Conservation (phyloP, 2,888 invertebrate genomes). For the Lamproptera curius region DNA sequence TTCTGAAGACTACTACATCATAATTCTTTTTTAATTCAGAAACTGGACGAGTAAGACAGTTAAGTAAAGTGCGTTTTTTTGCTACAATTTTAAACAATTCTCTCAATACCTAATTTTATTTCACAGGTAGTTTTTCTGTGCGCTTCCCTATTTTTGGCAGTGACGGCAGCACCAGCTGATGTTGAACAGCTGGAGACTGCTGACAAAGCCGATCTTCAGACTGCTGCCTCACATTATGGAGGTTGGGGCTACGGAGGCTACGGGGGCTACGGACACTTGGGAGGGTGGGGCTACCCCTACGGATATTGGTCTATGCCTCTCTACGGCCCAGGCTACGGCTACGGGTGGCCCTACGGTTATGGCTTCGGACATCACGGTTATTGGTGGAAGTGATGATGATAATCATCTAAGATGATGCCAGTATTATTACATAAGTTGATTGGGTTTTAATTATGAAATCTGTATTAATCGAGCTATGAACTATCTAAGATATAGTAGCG, state of each 20-base stretch:
- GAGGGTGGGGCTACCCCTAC: constrained; percentile 34
- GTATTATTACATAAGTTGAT: constrained; percentile 31
- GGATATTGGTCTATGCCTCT: constrained; percentile 29
- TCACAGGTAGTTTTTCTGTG: constrained; percentile 44
- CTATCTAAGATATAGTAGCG: too few species aligned
- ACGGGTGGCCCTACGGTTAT: constrained; percentile 35
- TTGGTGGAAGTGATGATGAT: constrained; percentile 23
- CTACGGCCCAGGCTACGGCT: constrained; percentile 32
- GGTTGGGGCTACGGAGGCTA: constrained; percentile 48
- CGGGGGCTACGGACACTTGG: constrained; percentile 35
- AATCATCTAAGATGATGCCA: constrained; percentile 28
- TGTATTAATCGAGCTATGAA: too few species aligned
- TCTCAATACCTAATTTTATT: not conserved
- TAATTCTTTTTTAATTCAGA: not conserved
- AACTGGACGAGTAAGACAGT: not conserved
- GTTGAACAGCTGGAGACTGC: constrained; percentile 42
- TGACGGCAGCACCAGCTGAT: constrained; percentile 48
- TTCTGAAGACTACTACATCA: not conserved
- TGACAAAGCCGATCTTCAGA: constrained; percentile 60
- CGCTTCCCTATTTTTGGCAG: constrained; percentile 43
- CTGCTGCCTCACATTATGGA: constrained; percentile 63
- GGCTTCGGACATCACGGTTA: constrained; percentile 28
- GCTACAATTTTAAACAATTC: not conserved
- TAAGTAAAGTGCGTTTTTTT: not conserved
- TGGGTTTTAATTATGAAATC: too few species aligned